Percentiles rank a stretch among this genome's conserved stretches.
phyloP scores from a whole-genome alignment of 1,140 invertebrate genomes.

The Aphaenogaster rudis region DNA sequence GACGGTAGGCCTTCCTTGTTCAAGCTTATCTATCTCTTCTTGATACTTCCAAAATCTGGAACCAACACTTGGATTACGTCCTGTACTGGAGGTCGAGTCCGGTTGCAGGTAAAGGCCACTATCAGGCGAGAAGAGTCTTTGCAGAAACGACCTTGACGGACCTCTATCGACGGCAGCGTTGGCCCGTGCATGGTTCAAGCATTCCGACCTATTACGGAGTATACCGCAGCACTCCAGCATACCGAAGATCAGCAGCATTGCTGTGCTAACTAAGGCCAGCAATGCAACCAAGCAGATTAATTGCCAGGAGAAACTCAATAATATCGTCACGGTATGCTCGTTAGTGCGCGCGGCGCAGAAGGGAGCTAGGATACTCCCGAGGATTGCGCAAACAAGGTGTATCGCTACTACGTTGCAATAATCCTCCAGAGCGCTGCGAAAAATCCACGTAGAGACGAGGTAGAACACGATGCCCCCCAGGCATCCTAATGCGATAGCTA shows the following conservation, averaged over 20 bases:
- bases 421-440: slow-evolving; percentile 76
- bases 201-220: slow-evolving; percentile 76
- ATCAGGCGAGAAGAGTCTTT: slow-evolving; percentile 64
- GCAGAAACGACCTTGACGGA: slow-evolving; percentile 55
- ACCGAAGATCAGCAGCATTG: slow-evolving; percentile 65
- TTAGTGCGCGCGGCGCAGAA: slow-evolving; percentile 28
- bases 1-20: not conserved
- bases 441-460: slow-evolving; percentile 70
- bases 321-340: not conserved
- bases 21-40: not conserved
- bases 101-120: slow-evolving; percentile 73
- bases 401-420: slow-evolving; percentile 77
- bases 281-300: slow-evolving; percentile 71
- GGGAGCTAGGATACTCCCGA: slow-evolving; percentile 71
- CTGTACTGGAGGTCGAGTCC: not conserved
- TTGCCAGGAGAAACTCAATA: slow-evolving; percentile 76
- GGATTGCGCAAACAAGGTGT: slow-evolving; percentile 70
- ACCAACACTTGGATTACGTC: not conserved
- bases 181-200: slow-evolving; percentile 75
- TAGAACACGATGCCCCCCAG: slow-evolving; percentile 73
- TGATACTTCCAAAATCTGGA: slow-evolving; percentile 32
- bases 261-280: slow-evolving; percentile 47
- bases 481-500: slow-evolving; percentile 65
- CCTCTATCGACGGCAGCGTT: slow-evolving; percentile 39
- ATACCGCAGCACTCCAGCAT: slow-evolving; percentile 62